Percentiles rank a stretch among this genome's conserved stretches.
phyloP scores from a whole-genome alignment of 2,113 vertebrate species.

The Spizaetus ornatus region DNA sequence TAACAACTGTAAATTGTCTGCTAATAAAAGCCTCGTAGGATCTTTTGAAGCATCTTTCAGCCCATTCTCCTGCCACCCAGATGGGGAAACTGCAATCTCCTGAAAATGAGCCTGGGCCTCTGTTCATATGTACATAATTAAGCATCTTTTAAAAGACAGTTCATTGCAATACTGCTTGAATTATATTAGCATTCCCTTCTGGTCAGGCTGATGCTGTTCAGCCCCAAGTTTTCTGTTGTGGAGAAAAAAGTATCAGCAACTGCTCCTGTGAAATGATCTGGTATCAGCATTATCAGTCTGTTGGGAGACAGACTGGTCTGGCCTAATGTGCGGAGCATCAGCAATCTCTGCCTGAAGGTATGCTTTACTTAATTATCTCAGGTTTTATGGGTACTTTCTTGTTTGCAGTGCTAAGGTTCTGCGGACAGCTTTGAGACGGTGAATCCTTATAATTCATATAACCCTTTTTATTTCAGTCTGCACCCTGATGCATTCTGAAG shows the following conservation, averaged over 20 bases:
- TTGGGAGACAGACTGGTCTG: background rate
- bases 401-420: background rate
- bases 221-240: background rate
- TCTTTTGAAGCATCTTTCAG: conserved; percentile 32
- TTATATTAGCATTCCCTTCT: background rate
- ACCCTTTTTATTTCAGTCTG: background rate
- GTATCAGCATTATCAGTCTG: accelerated
- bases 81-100: background rate
- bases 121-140: background rate
- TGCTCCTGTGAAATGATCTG: background rate
- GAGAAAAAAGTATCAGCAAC: background rate
- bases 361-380: accelerated
- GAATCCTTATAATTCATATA: background rate
- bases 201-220: background rate
- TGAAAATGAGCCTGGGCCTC: background rate
- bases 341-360: background rate
- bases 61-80: background rate
- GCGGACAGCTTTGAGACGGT: background rate
- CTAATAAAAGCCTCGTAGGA: background rate
- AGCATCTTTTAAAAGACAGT: background rate
- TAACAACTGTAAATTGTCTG: conserved; percentile 4
- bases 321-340: background rate
- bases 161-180: background rate
- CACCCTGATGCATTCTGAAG: background rate
- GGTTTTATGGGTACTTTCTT: background rate